A percentile compares a stretch with the other conserved stretches of the same genome.
These are phyloP conservation scores for Himalopsyche anomala DNA, from an alignment of 2,888 invertebrate genomes.

Conservation along the genomic window DNA sequence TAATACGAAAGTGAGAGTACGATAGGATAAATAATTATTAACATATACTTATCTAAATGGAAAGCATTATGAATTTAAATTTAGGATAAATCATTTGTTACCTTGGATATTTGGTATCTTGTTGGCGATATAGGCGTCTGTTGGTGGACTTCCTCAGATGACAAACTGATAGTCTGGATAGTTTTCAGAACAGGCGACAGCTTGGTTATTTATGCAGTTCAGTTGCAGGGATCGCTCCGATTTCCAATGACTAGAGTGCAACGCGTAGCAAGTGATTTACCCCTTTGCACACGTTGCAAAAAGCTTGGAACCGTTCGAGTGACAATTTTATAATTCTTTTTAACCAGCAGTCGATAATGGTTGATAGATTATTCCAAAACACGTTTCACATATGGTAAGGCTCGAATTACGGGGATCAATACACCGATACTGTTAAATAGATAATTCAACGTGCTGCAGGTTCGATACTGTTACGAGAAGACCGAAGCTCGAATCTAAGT, in stretches of 20 bases:
- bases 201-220: neutral
- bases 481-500: neutral
- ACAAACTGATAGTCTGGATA: neutral
- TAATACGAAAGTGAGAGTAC: no score
- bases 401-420: slow-evolving; percentile 4
- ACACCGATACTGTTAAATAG: slow-evolving; percentile 17
- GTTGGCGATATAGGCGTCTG: neutral
- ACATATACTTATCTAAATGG: no score
- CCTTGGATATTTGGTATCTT: slow-evolving; percentile 15
- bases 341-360: neutral
- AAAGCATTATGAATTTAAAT: no score
- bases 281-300: neutral
- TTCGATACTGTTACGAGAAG: neutral
- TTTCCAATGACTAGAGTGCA: neutral
- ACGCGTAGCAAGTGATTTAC: neutral
- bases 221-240: neutral
- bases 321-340: neutral
- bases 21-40: no score
- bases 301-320: slow-evolving; percentile 8
- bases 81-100: neutral
- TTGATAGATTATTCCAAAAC: neutral
- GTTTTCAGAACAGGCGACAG: slow-evolving; percentile 29
- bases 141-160: neutral
- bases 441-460: neutral
- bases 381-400: slow-evolving; percentile 29